Evolutionary conservation across 2,113 vertebrate species (phyloP), one percentile per base, ranked within the genome.

Genomic region (Myiozetetes cayanensis): DNA sequence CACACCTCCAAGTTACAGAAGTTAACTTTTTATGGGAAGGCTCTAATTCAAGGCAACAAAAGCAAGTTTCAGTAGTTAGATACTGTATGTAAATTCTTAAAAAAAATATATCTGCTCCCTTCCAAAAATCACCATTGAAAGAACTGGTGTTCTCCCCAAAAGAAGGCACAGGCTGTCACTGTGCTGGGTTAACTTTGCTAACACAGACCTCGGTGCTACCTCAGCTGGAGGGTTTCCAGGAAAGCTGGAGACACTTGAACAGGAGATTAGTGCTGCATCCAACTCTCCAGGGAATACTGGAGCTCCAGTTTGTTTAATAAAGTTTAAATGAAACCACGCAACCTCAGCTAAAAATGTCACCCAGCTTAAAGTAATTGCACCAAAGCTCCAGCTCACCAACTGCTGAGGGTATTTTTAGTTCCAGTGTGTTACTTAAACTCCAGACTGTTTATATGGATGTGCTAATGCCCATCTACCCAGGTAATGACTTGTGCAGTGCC

Each of bases 271-370:
- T 44, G 62, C 82, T 77, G 79, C 67, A 50, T 93, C 92, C 88
- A 92, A 1, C 67, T 89, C 95, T 47, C 76, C 75, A n/a, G 87
- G 92, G 96, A 96, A 94, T 28, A 61, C 13, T 19, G 1, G 1
- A 94, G 86, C 90, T 92, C 77, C 66, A 85, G 50, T 86, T 89
- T 93, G 96, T 95, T 96, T 94, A 96, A 97, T 95, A 89, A 96
- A 84, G 94, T 91, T 93, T 93, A 96, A 96, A 87, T 92, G 84
- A 96, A 95, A 94, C 53, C 43, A 46, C 9, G 27, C 83, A 81
- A 84, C 77, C 96, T 90, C 96, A 83, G 90, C 89, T 93, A 86
- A 96, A 96, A 96, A 52, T 59, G 87, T 88, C 85, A 87, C 65
- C 7, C 14, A 18, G 84, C 70, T 89, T 76, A 56, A 31, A 71